These are phyloP conservation scores for Drosophila subquinaria DNA, from an alignment of 2,888 invertebrate species.

Conservation along the genomic window DNA sequence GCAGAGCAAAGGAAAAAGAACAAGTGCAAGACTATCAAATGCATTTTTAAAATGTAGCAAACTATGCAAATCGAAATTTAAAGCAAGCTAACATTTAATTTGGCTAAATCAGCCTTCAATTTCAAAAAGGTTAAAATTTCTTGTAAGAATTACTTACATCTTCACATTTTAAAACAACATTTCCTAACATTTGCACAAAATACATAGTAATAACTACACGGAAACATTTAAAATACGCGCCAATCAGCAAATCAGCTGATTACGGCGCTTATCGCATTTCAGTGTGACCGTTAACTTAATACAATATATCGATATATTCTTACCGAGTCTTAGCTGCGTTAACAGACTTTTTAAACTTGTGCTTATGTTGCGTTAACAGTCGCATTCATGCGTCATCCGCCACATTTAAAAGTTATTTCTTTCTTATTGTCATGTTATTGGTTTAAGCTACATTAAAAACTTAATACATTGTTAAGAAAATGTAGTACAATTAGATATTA, in stretches of 20 bases:
- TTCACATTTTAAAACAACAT: neutral
- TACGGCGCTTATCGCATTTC: too few relatives aligned
- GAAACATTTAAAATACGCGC: constrained; percentile 24
- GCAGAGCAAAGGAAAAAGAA: constrained; percentile 7
- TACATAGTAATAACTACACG: too few relatives aligned
- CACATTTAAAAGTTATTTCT: too few relatives aligned
- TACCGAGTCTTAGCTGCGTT: constrained; percentile 8
- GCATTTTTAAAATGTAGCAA: constrained; percentile 28
- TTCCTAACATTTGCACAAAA: neutral
- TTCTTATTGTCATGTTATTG: too few relatives aligned
- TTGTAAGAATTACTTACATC: neutral
- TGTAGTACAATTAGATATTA: too few relatives aligned
- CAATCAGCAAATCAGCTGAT: constrained; percentile 23
- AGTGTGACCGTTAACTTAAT: constrained; percentile 23
- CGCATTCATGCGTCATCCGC: neutral
- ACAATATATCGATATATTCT: constrained; percentile 32
- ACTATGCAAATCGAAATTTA: neutral
- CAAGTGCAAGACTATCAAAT: constrained; percentile 28
- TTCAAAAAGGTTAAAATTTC: neutral
- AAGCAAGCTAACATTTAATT: neutral
- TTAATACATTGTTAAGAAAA: too few relatives aligned
- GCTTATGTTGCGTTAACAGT: constrained; percentile 6
- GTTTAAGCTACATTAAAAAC: too few relatives aligned
- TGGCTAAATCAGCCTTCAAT: too few relatives aligned
- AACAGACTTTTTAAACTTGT: neutral